Evolutionary conservation across 2,797 vertebrate species (phyloP).

Genomic region (Scolopax rusticola): DNA sequence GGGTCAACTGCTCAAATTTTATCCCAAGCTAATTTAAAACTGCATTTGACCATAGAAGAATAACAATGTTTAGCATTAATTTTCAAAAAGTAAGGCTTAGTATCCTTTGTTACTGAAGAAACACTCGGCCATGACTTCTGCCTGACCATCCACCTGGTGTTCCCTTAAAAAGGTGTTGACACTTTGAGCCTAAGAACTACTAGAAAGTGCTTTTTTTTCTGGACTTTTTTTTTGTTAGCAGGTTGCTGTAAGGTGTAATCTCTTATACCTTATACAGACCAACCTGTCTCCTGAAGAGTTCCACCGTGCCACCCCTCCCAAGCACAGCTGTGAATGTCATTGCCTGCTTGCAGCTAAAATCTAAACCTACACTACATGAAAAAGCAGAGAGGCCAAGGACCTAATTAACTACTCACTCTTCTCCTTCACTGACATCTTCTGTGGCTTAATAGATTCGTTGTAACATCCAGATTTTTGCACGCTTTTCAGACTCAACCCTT

Average conservation of each 20-base stretch:
- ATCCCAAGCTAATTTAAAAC: neutral
- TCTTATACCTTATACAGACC: neutral
- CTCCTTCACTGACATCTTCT: neutral
- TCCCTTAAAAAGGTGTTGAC: neutral
- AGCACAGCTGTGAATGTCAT: neutral
- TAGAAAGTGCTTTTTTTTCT: neutral
- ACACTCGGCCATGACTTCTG: neutral
- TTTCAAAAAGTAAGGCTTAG: neutral
- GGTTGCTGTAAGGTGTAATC: neutral
- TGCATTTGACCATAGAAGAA: neutral
- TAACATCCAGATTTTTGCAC: neutral
- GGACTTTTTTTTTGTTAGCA: neutral
- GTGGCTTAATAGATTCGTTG: neutral
- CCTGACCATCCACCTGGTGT: neutral
- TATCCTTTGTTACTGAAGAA: neutral
- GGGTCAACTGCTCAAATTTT: neutral
- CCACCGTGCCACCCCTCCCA: neutral
- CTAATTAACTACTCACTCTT: neutral
- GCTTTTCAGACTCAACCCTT: neutral
- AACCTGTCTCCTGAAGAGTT: neutral
- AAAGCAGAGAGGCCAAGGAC: neutral
- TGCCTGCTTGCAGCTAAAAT: neutral
- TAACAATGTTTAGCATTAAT: neutral
- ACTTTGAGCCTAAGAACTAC: neutral
- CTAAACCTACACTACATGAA: neutral